These are phyloP conservation scores for Timema cristinae DNA, from an alignment of 2,888 invertebrate genomes.

Conservation along the genomic window DNA sequence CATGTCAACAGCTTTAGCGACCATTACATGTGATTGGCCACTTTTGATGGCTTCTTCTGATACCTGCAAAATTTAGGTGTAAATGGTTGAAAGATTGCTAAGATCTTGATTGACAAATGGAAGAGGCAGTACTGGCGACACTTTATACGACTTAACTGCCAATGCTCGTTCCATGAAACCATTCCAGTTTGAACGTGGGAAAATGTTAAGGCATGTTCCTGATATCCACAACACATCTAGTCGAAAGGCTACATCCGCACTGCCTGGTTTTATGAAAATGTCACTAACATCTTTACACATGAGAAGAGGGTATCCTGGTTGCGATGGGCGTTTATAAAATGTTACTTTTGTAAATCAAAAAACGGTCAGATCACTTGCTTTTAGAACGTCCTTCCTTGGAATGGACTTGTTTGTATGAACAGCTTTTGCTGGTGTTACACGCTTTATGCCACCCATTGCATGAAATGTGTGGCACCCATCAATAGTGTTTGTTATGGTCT, in stretches of 20 bases:
- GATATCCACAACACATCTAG: constrained; percentile 8
- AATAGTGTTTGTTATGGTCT: not conserved
- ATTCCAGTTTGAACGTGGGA: not conserved
- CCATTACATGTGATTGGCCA: constrained; percentile 3
- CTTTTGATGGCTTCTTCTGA: constrained; percentile 1
- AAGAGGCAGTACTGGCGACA: not conserved
- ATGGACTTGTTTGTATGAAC: not conserved
- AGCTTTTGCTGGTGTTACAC: too few species aligned
- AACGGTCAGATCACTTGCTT: not conserved
- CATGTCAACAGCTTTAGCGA: constrained; percentile 8
- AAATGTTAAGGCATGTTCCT: constrained; percentile 11
- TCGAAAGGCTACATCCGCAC: not conserved
- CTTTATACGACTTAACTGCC: not conserved
- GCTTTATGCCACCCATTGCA: constrained; percentile 1
- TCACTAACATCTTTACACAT: not conserved
- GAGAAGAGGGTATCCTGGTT: not conserved
- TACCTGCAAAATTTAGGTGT: not conserved
- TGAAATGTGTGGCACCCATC: not conserved
- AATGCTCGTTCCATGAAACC: not conserved
- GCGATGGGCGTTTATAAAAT: not conserved
- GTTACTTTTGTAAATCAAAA: not conserved
- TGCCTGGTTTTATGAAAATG: not conserved
- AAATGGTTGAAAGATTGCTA: constrained; percentile 2
- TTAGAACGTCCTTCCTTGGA: not conserved
- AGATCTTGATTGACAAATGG: not conserved